Evolutionary conservation across 2,888 invertebrate species (phyloP).

Genomic region (Julus scanicus): DNA sequence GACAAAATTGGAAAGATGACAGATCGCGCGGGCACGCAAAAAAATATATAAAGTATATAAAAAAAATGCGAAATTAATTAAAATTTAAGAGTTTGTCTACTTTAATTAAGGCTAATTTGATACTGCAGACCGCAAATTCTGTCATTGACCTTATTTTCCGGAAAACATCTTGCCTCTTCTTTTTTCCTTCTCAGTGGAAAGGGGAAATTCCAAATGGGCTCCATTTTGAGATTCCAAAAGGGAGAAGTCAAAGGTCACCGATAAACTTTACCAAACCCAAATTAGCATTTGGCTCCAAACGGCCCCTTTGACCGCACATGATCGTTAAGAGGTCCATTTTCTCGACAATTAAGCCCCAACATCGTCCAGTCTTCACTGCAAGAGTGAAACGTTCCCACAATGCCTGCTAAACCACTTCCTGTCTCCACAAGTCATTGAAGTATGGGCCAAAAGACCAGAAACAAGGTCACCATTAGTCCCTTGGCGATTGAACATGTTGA

Average conservation of each 20-base stretch:
- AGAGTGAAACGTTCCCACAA: neutral
- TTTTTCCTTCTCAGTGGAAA: neutral
- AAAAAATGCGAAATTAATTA: constrained; percentile 18
- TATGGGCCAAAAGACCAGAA: neutral
- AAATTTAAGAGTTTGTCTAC: constrained; percentile 33
- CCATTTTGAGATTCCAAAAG: neutral
- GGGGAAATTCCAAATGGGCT: neutral
- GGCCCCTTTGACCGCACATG: neutral
- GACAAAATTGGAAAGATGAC: neutral
- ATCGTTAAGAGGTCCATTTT: neutral
- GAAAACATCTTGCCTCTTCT: neutral
- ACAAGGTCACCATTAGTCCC: neutral
- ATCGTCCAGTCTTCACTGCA: neutral
- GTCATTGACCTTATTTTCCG: constrained; percentile 15
- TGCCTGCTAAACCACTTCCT: neutral
- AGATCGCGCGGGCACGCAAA: neutral
- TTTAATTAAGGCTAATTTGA: constrained; percentile 7
- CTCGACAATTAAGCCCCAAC: neutral
- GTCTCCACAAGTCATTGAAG: neutral
- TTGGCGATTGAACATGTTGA: neutral
- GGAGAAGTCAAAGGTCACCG: neutral
- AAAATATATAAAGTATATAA: neutral
- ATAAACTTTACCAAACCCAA: neutral
- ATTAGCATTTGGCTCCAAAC: neutral
- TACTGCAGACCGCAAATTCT: neutral